Base-by-base conservation (phyloP, 2,797 vertebrate genomes). In the Harpagifer antarcticus region DNA sequence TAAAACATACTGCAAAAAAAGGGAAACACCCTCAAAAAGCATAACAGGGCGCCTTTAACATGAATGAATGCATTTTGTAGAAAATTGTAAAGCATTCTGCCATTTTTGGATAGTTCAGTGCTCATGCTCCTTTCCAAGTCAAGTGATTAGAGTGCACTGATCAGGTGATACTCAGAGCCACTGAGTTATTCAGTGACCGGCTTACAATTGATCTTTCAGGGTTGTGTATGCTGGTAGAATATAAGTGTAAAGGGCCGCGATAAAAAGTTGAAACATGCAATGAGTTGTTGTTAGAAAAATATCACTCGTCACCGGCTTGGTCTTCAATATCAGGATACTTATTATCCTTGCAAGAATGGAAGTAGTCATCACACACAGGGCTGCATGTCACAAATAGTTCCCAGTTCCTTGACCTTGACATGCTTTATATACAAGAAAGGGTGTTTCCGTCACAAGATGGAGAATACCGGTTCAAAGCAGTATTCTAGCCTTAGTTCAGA, bases 91-190 rank as follows among this genome's bases (percentile, higher is more conserved):
- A 57, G 40, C 54, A 16, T 60, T 66, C 33, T 17, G 23, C 15
- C 40, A 33, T 37, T 77, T 85, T 75, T 53, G 27, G 19, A 76
- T 52, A 59, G 63, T 64, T 45, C 20, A 14, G 19, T 14, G 3
- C 20, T 66, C 45, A 59, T 68, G 31, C 55, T 50, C 33, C 61
- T 61, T 69, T 76, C 52, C 31, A 47, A 61, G 33, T 72, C 5
- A 15, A 70, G 68, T 70, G 61, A 70, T 70, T 64, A 68, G 72
- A 79, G 80, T 76, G 68, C 17, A 45, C 5, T 44, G 48, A 68
- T 19, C 52, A 82, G 72, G 73, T 78, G 72, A 85, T 33, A 4
- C 47, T 60, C 43, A 52, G 44, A 78, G 56, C 62, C 37, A 20
- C 19, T 20, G 19, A 63, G 53, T 45, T 58, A 33, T 57, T 70